Percentiles rank a stretch among this genome's conserved stretches.
Conservation (phyloP, 2,888 invertebrate genomes). For the Eulithis prunata region DNA sequence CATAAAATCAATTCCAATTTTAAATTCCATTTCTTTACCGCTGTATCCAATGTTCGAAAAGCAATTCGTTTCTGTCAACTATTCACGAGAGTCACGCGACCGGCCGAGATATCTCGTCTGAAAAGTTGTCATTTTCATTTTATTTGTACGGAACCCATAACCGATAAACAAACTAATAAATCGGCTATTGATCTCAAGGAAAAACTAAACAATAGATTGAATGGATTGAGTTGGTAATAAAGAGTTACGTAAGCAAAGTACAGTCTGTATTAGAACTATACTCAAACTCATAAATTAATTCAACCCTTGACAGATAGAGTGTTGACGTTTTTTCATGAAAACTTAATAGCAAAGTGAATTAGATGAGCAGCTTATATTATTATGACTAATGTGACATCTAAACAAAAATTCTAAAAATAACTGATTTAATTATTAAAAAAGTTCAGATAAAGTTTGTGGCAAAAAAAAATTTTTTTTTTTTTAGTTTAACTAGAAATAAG, state of each 20-base stretch:
- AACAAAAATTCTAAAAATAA: no score
- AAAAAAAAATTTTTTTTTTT: no score
- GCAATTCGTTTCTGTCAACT: slow-evolving; percentile 42
- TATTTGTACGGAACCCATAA: slow-evolving; percentile 31
- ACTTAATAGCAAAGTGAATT: no score
- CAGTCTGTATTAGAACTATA: no score
- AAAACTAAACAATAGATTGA: background rate
- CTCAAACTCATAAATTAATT: no score
- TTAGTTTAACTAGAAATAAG: no score
- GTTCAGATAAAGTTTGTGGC: no score
- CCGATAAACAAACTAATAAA: slow-evolving; percentile 15
- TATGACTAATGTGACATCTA: no score
- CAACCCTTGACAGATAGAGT: no score
- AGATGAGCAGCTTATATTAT: no score
- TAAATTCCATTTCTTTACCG: slow-evolving; percentile 36
- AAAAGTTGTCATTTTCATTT: slow-evolving; percentile 41
- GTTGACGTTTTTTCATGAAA: no score
- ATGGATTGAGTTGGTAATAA: background rate
- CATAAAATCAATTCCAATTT: slow-evolving; percentile 35
- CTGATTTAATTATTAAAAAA: no score
- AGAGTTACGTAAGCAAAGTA: background rate
- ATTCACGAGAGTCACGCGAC: slow-evolving; percentile 32
- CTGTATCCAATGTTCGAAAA: slow-evolving; percentile 34
- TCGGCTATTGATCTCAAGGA: slow-evolving; percentile 5
- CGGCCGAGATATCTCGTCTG: slow-evolving; percentile 37